Base-by-base conservation (phyloP, 2,888 invertebrate genomes). In the Ichneumoninae sp. region DNA sequence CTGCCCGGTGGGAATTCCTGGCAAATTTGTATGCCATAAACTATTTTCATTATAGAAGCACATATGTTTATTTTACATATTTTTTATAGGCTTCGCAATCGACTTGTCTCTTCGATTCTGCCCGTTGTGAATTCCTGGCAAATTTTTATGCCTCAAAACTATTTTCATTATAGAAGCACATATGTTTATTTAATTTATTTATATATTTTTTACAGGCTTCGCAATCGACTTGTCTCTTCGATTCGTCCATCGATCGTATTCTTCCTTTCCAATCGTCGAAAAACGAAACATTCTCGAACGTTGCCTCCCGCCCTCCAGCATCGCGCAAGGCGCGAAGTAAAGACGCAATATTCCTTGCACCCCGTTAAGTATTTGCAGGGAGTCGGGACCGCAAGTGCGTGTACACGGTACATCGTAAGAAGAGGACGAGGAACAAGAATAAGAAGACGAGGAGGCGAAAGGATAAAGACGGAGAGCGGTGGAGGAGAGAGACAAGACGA, bases 401-500 rank as follows among this genome's bases (percentile, higher is more conserved):
- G 77, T 75, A 78, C 50, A 69, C 22, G 75, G 68, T 33, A 50
- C 54, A 74, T 54, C 54, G 80, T 60, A 81, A 63, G 80, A 79
- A 60, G 40, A 78, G 65, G 81, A 78, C 26, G 77, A 68, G 77
- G 79, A 77, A 76, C 30, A 54, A 47, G 68, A 63, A 19, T 13
- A 47, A 76, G 83, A 44, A 50, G 26, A 52, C 40, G 68, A 7
- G 80, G 84, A 82, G 63, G 47, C 7, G 52, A 78, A 68, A 70
- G 77, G 57, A 77, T 75, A 69, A 65, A 65, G 82, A 86, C 68
- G 70, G 68, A 81, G 65, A 47, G 84, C 50, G 75, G 75, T 63
- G 79, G 81, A 84, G 85, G 86, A 86, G 87, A 86, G 76, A 81
- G 80, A 81, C 86, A 82, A 86, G 85, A 85, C 87, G 86, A 85